A percentile compares a stretch with the other conserved stretches of the same genome.
Evolutionary conservation across 2,888 invertebrate genomes (phyloP).

Genomic region (Lasioglossum figueresi): DNA sequence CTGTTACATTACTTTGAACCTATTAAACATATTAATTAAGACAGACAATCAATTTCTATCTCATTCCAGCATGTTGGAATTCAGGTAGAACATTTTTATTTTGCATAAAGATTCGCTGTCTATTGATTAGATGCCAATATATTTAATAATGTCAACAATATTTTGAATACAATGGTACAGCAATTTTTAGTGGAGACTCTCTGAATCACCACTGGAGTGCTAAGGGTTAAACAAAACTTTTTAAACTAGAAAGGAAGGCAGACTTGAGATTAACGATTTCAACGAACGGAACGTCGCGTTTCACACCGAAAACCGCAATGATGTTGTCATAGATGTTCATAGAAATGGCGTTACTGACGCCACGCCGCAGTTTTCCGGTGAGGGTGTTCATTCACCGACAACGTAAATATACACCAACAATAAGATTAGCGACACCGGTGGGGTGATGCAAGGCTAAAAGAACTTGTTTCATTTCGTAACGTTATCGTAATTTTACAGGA

Average conservation of each 20-base stretch:
- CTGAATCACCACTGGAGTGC: too few relatives aligned
- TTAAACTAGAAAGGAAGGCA: not conserved
- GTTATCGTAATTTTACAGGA: not conserved
- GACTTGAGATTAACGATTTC: not conserved
- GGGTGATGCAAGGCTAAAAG: not conserved
- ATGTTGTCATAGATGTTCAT: conserved; percentile 9
- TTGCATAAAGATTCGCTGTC: too few relatives aligned
- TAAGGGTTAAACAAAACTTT: too few relatives aligned
- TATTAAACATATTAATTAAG: too few relatives aligned
- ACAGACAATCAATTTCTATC: too few relatives aligned
- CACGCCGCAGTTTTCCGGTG: not conserved
- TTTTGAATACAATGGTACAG: too few relatives aligned
- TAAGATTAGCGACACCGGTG: not conserved
- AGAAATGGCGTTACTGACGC: not conserved
- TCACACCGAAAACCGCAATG: conserved; percentile 3
- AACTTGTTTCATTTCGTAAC: not conserved
- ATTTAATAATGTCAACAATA: too few relatives aligned
- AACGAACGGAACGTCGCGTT: not conserved
- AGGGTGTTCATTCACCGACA: not conserved
- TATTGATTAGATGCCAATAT: too few relatives aligned
- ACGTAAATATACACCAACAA: not conserved
- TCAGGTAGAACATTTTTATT: too few relatives aligned
- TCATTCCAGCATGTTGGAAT: too few relatives aligned
- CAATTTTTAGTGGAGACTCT: too few relatives aligned
- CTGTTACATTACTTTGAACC: too few relatives aligned